These are phyloP conservation scores for Chrysodeixis includens DNA, from an alignment of 2,888 invertebrate genomes.

Conservation along the genomic window DNA sequence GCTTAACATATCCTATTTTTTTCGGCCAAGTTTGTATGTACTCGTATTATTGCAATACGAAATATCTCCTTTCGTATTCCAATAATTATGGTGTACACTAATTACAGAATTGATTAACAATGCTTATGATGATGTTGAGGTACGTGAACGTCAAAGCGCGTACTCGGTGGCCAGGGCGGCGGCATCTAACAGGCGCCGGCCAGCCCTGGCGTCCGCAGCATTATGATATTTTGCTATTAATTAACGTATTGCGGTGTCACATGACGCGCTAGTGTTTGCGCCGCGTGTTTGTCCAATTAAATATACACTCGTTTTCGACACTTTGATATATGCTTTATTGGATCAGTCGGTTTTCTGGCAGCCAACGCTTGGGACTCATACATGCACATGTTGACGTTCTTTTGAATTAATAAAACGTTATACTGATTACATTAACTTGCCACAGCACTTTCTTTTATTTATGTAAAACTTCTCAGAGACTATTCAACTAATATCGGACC, in stretches of 20 bases:
- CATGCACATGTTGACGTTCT: not conserved
- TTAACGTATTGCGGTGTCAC: slow-evolving; percentile 46
- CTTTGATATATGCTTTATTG: slow-evolving; percentile 23
- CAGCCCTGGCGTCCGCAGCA: slow-evolving; percentile 16
- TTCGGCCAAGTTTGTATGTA: too few species aligned
- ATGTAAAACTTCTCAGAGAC: too few species aligned
- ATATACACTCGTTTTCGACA: slow-evolving; percentile 39
- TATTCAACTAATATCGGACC: too few species aligned
- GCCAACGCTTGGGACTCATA: not conserved
- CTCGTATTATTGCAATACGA: too few species aligned
- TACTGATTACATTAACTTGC: not conserved
- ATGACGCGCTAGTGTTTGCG: slow-evolving; percentile 25
- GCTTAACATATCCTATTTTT: too few species aligned
- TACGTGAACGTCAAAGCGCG: not conserved
- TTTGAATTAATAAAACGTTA: not conserved
- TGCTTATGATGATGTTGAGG: not conserved
- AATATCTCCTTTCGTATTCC: too few species aligned
- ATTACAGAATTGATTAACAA: not conserved
- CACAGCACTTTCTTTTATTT: too few species aligned
- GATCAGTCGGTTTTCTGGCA: slow-evolving; percentile 12
- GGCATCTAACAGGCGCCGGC: not conserved
- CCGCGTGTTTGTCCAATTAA: slow-evolving; percentile 39
- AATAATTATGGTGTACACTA: too few species aligned
- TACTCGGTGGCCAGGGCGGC: not conserved
- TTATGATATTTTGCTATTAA: slow-evolving; percentile 56